Conservation (phyloP, 2,113 vertebrate genomes). For the Rhea pennata region DNA sequence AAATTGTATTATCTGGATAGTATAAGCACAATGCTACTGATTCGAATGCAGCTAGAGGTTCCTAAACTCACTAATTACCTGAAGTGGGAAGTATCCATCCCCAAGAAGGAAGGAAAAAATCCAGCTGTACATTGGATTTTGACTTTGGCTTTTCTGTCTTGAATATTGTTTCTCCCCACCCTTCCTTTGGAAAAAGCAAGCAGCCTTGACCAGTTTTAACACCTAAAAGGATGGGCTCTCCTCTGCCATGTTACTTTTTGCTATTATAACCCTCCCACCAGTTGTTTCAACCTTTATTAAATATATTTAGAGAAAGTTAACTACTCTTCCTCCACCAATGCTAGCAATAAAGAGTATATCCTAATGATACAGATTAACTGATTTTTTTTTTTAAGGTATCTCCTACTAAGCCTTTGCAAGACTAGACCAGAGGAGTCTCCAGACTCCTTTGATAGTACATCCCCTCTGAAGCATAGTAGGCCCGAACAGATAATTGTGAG, state of each 20-base stretch:
- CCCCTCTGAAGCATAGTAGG: neutral
- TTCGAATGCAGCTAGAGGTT: neutral
- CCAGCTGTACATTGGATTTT: neutral
- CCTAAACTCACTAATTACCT: neutral
- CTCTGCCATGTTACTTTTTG: neutral
- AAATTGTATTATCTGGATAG: neutral
- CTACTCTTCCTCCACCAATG: neutral
- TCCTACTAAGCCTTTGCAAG: neutral
- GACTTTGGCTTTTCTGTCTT: neutral
- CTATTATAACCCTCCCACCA: neutral
- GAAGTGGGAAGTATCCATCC: neutral
- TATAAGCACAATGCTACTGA: neutral
- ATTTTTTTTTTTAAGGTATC: no score
- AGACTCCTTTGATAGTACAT: neutral
- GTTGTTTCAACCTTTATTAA: neutral
- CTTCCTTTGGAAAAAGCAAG: neutral
- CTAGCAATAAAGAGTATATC: neutral
- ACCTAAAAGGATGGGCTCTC: neutral
- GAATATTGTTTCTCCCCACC: no score
- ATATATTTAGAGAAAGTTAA: neutral
- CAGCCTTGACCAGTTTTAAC: neutral
- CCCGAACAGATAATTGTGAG: neutral
- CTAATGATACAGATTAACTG: neutral
- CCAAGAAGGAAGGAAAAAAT: no score
- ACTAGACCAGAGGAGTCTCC: neutral